Base-by-base conservation (phyloP, 2,888 invertebrate genomes). In the Molorchus minor region DNA sequence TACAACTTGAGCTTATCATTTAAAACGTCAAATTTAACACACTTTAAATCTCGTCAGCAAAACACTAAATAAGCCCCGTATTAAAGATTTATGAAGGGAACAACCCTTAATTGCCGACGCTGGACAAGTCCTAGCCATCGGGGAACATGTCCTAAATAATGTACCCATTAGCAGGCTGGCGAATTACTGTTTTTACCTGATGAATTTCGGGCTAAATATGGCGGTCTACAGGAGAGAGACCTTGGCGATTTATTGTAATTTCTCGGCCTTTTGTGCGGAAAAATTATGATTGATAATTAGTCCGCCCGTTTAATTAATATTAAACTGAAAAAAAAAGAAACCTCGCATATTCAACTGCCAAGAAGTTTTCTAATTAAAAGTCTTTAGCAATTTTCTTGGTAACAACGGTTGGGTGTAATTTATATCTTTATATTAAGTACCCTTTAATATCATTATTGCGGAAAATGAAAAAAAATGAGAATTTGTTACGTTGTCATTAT, bases 341-440 rank as follows among this genome's bases (percentile, higher is more conserved):
- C 36, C 38, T 3, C 38, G 49, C 38, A 38, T 25, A n/a, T 38
- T 21, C 19, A 25, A 19, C 47, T 47, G 30, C 47, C 12, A 21
- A 17, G 17, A 47, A 47, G 21, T 49, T 49, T 49, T 49, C 13
- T 49, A 49, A 49, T 49, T 49, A 49, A 49, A 49, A 49, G 12
- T 38, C 49, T 38, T 33, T 25, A 38, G 16, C 16, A 20, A 49
- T 29, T 19, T n/a, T n/a, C 36, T 38, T 49, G 19, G 21, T 21
- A 16, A 38, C 12, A n/a, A 21, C 13, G 25, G 21, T 5, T 19
- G 17, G n/a, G n/a, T 40, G 21, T 43, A 43, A 43, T 43, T 43
- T 43, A 43, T 43, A 21, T 21, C 17, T 19, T 43, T 20, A 43
- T 43, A 15, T 13, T 43, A 21, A 21, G 25, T 43, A 12, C n/a